A percentile compares a stretch with the other conserved stretches of the same genome.
Evolutionary conservation across 2,888 invertebrate species (phyloP).

Genomic region (Calameuta filiformis): DNA sequence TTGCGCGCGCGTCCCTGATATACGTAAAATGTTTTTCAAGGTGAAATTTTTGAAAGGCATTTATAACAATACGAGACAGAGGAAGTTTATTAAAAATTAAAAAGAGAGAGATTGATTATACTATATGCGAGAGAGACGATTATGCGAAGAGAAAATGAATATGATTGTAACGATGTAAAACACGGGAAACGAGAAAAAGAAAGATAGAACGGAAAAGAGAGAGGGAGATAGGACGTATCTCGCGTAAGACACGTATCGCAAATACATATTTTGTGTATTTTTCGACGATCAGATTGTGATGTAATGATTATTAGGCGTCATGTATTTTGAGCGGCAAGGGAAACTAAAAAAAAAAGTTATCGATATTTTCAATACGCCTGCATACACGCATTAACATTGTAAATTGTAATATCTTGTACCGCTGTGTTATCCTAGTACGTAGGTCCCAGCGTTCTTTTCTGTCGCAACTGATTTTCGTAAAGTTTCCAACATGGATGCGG

Average conservation of each 20-base stretch:
- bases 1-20: conserved; percentile 41
- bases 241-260: conserved; percentile 11
- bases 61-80: conserved; percentile 15
- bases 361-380: conserved; percentile 60
- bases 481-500: background rate
- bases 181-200: conserved; percentile 10
- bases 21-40: conserved; percentile 33
- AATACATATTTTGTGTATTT: conserved; percentile 18
- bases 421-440: background rate
- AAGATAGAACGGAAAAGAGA: background rate
- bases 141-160: background rate
- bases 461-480: background rate
- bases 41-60: conserved; percentile 22
- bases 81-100: conserved; percentile 19
- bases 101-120: conserved; percentile 17
- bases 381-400: conserved; percentile 40
- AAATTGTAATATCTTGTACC: conserved; percentile 13
- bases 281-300: conserved; percentile 16
- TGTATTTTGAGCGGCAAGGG: conserved; percentile 5
- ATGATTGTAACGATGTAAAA: background rate
- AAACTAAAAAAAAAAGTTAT: conserved; percentile 44
- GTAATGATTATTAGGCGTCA: conserved; percentile 9
- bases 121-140: background rate
- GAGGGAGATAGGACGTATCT: conserved; percentile 5
- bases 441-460: background rate